Percentiles rank a stretch among this genome's conserved stretches.
Evolutionary conservation across 1,140 invertebrate genomes (phyloP).

Genomic region (Neelides sp.): DNA sequence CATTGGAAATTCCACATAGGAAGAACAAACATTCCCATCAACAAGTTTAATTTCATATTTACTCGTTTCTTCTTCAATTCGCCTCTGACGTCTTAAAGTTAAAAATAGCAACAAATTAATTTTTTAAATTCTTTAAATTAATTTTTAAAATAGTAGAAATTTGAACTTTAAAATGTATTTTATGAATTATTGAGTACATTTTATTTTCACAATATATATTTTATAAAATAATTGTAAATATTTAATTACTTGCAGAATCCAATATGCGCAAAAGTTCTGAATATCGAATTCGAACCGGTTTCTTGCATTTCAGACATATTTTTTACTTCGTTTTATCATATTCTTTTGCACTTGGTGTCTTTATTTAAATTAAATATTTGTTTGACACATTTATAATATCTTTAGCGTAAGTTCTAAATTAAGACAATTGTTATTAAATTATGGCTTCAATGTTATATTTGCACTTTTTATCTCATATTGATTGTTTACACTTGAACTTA

Average conservation of each 20-base stretch:
- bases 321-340: too few species aligned
- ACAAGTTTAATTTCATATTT: constrained; percentile 60
- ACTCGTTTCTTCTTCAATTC: constrained; percentile 55
- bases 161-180: neutral
- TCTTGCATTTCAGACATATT: too few species aligned
- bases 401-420: too few species aligned
- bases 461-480: too few species aligned
- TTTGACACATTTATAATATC: too few species aligned
- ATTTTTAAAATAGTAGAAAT: constrained; percentile 7
- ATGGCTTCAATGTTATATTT: too few species aligned
- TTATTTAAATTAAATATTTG: too few species aligned
- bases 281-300: too few species aligned
- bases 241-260: constrained; percentile 77
- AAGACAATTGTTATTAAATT: too few species aligned
- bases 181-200: neutral
- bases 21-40: constrained; percentile 49
- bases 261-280: constrained; percentile 89
- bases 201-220: constrained; percentile 1
- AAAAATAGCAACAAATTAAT: constrained; percentile 13
- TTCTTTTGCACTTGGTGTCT: too few species aligned
- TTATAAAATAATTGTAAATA: too few species aligned
- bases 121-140: neutral
- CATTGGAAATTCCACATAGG: constrained; percentile 54
- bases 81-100: constrained; percentile 56
- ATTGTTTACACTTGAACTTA: too few species aligned